Evolutionary conservation across 2,888 invertebrate genomes (phyloP).

Genomic region (Trissoscelio sp.): DNA sequence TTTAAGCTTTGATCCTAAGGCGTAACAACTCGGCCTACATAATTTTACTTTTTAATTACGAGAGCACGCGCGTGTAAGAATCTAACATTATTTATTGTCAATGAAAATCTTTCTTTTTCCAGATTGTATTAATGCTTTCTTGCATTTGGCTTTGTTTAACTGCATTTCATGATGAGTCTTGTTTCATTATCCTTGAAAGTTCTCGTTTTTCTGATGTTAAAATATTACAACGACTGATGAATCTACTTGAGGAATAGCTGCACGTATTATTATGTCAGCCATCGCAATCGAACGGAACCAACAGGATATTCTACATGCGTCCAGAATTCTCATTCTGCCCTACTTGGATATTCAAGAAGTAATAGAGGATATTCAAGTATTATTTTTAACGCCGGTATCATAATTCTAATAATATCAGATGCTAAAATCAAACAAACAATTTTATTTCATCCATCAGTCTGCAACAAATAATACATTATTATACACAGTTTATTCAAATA

Average conservation of each 20-base stretch:
- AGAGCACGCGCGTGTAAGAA: not conserved
- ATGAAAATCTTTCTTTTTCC: constrained; percentile 6
- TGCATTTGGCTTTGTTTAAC: not conserved
- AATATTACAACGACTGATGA: constrained; percentile 48
- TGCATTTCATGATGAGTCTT: not conserved
- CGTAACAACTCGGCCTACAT: constrained; percentile 60
- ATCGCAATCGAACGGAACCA: constrained; percentile 75
- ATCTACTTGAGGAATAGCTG: constrained; percentile 61
- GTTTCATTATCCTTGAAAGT: not conserved
- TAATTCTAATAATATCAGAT: no score
- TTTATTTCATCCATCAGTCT: no score
- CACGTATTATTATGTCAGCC: constrained; percentile 81
- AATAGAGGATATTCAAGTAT: constrained; percentile 11
- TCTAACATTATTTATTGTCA: constrained; percentile 1
- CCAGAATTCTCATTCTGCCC: constrained; percentile 76
- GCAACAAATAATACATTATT: no score
- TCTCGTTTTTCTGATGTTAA: constrained; percentile 19
- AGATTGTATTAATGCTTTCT: no score
- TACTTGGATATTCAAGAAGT: constrained; percentile 52
- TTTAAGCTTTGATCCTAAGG: constrained; percentile 40
- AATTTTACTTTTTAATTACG: constrained; percentile 62
- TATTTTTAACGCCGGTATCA: constrained; percentile 23
- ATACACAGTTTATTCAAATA: no score
- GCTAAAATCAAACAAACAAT: no score
- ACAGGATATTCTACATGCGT: constrained; percentile 80